Evolutionary conservation across 2,797 vertebrate genomes (phyloP).

Genomic region (Dromococcyx pavoninus): DNA sequence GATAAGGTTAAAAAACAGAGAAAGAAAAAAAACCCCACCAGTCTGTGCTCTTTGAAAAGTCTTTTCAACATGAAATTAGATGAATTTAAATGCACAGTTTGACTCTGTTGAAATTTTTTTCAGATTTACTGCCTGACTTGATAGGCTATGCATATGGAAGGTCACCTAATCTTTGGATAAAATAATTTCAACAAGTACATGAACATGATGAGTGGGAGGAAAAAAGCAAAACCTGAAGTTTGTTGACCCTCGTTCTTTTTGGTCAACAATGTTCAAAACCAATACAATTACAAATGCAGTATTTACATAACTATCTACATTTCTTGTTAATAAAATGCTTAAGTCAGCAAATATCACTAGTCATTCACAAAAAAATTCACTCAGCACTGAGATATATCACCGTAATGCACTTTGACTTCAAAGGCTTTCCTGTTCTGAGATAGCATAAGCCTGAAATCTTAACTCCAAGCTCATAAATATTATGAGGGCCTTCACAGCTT

Average conservation of each 20-base stretch:
- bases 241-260: background rate
- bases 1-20: background rate
- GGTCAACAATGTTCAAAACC: background rate
- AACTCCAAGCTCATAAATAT: conserved; percentile 16
- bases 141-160: background rate
- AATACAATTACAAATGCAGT: background rate
- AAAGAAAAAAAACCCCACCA: too few species aligned
- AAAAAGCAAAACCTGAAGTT: background rate
- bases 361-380: background rate
- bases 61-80: background rate
- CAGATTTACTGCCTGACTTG: background rate
- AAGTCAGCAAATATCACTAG: background rate
- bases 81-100: background rate
- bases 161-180: background rate
- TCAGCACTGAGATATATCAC: background rate
- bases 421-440: background rate
- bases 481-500: background rate
- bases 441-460: background rate
- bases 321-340: background rate
- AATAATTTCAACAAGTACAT: background rate
- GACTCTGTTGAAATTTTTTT: background rate
- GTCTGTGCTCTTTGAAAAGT: background rate
- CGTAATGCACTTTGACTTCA: background rate
- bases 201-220: background rate
- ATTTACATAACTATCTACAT: background rate